Percentiles rank a stretch among this genome's conserved stretches.
These are phyloP conservation scores for Hemithea aestivaria DNA, from an alignment of 2,888 invertebrate species.

Conservation along the genomic window DNA sequence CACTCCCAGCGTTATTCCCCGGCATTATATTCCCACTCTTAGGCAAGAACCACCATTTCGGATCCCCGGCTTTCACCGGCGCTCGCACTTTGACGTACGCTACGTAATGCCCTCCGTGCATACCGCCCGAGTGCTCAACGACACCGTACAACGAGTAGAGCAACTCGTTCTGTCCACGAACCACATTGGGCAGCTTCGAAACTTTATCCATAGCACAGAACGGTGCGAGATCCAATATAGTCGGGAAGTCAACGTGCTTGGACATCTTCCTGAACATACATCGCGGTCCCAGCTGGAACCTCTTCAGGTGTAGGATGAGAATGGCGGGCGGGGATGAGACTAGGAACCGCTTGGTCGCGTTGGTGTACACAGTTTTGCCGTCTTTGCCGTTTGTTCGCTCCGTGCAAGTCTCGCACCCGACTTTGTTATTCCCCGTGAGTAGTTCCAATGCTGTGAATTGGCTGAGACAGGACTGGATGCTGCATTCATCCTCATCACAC, in stretches of 20 bases:
- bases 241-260: slow-evolving; percentile 92
- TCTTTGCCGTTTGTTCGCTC: slow-evolving; percentile 83
- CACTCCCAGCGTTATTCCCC: slow-evolving; percentile 56
- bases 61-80: slow-evolving; percentile 80
- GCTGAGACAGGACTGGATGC: slow-evolving; percentile 92
- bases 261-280: slow-evolving; percentile 90
- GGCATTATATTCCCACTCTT: slow-evolving; percentile 76
- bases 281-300: slow-evolving; percentile 91
- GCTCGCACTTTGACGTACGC: slow-evolving; percentile 95
- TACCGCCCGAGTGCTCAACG: slow-evolving; percentile 95
- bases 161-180: slow-evolving; percentile 82
- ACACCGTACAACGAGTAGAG: slow-evolving; percentile 96
- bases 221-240: slow-evolving; percentile 91
- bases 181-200: slow-evolving; percentile 80
- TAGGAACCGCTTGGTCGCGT: slow-evolving; percentile 90
- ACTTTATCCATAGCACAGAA: slow-evolving; percentile 88
- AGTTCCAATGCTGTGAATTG: slow-evolving; percentile 95
- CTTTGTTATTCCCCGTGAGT: slow-evolving; percentile 94
- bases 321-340: slow-evolving; percentile 95
- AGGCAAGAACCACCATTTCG: slow-evolving; percentile 86
- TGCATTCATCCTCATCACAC: slow-evolving; percentile 88
- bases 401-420: slow-evolving; percentile 95
- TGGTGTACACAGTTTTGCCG: slow-evolving; percentile 87
- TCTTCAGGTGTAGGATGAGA: slow-evolving; percentile 95
- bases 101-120: slow-evolving; percentile 92